A percentile compares a stretch with the other conserved stretches of the same genome.
Evolutionary conservation across 2,113 vertebrate species (phyloP).

Genomic region (Alosa alosa): DNA sequence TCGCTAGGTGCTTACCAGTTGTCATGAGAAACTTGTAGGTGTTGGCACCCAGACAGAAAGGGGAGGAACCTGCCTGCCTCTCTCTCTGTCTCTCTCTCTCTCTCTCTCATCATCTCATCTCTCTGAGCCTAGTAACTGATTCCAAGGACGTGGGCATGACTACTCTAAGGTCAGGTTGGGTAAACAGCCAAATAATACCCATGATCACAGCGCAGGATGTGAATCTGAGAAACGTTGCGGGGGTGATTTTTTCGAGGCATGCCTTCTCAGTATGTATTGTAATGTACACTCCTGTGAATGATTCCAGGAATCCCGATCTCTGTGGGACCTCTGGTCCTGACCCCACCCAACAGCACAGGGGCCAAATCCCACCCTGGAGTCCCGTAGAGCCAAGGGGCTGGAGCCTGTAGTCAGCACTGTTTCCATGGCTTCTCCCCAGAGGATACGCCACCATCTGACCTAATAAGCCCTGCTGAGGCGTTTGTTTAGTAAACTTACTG

Average conservation of each 20-base stretch:
- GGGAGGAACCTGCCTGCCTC: background rate
- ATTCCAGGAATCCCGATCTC: background rate
- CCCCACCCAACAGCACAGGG: background rate
- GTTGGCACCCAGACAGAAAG: background rate
- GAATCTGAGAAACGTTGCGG: background rate
- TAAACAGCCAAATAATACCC: background rate
- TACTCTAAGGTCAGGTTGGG: background rate
- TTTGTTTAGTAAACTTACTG: background rate
- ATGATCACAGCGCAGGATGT: background rate
- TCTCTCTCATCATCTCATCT: background rate
- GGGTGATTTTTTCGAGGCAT: background rate
- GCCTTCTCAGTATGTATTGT: background rate
- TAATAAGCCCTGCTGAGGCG: background rate
- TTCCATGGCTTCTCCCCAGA: background rate
- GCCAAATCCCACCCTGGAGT: background rate
- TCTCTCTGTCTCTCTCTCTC: background rate
- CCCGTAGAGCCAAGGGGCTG: background rate
- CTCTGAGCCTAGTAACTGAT: background rate
- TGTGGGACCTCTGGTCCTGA: background rate
- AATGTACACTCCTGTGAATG: background rate
- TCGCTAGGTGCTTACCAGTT: constrained; percentile 12
- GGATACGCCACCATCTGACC: background rate
- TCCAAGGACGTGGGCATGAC: background rate
- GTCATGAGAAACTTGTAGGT: constrained; percentile 42
- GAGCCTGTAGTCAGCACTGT: background rate